Evolutionary conservation across 2,888 invertebrate genomes (phyloP), one percentile per base, ranked within the genome.

Genomic region (Cephus runcator): DNA sequence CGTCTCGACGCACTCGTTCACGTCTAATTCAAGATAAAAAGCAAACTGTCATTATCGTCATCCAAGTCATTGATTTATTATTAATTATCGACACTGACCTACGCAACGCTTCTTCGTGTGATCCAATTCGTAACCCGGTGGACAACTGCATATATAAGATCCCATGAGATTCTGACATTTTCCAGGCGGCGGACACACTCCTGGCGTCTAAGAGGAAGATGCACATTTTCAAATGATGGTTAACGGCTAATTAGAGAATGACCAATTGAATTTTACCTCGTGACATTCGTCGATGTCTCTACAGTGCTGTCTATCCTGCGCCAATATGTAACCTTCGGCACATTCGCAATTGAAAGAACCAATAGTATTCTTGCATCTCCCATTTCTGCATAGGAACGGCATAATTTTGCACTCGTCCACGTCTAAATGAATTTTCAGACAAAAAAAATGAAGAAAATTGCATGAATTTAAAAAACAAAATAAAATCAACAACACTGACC

Each of bases 311-410:
- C 94, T 94, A 92, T 97, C 97, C 1, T 93, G 93, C 0, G 95
- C 94, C 9, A 97, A 93, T 34, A 94, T 93, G 90, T 96, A 97
- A 0, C 97, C 97, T 33, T 95, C 93, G 11, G 96, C 95, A 91
- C 97, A 97, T 89, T 96, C 96, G 91, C 97, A 97, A 82, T 93
- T 93, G 92, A 96, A 97, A 33, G 96, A 95, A 40, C 97, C 97
- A 79, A 95, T 92, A 1, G 95, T 95, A 92, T 97, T 97, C 83
- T 95, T 94, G 88, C 97, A 97, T 76, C 96, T 93, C 1, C 97
- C 97, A 88, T 97, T 97, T 84, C 97, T 94, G 89, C 98, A 98
- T 78, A 97, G 94, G 92, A 96, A 96, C 75, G 96, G 96, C 93
- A 96, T 96, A 88, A 95, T 95, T 84, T 96, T 94, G 86, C 97